Evolutionary conservation across 1,140 invertebrate species (phyloP).

Genomic region (Nasonia giraulti): DNA sequence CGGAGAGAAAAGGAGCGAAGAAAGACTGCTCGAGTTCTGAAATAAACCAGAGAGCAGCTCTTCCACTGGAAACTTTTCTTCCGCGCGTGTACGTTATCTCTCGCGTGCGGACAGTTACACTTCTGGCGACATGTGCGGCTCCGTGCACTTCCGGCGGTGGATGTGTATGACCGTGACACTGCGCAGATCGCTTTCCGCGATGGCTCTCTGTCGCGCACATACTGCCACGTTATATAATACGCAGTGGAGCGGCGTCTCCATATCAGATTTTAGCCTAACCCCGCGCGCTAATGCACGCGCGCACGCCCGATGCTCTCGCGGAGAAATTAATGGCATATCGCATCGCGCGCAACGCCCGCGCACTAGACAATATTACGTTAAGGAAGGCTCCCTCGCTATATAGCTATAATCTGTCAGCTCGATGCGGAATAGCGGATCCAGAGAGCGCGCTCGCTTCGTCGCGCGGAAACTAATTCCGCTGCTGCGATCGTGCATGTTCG

Average conservation of each 20-base stretch:
- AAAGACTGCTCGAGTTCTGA: background rate
- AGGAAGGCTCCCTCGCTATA: background rate
- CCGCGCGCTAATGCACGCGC: background rate
- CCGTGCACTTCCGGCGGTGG: background rate
- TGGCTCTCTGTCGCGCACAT: background rate
- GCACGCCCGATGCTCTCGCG: too few relatives aligned
- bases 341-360: background rate
- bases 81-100: background rate
- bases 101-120: background rate
- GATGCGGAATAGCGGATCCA: background rate
- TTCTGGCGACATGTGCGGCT: background rate
- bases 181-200: background rate
- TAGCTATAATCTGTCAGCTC: background rate
- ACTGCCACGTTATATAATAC: background rate
- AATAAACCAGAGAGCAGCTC: background rate
- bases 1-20: background rate
- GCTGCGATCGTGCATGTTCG: too few relatives aligned
- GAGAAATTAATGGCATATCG: conserved; percentile 17
- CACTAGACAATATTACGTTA: conserved; percentile 17
- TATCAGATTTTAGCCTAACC: conserved; percentile 11
- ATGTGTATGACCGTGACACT: background rate
- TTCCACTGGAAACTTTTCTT: conserved; percentile 4
- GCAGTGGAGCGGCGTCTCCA: background rate
- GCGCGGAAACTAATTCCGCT: too few relatives aligned
- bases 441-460: too few relatives aligned